Percentiles rank a stretch among this genome's conserved stretches.
phyloP scores from a whole-genome alignment of 1,140 invertebrate genomes.

The Wiebesia pumilae region DNA sequence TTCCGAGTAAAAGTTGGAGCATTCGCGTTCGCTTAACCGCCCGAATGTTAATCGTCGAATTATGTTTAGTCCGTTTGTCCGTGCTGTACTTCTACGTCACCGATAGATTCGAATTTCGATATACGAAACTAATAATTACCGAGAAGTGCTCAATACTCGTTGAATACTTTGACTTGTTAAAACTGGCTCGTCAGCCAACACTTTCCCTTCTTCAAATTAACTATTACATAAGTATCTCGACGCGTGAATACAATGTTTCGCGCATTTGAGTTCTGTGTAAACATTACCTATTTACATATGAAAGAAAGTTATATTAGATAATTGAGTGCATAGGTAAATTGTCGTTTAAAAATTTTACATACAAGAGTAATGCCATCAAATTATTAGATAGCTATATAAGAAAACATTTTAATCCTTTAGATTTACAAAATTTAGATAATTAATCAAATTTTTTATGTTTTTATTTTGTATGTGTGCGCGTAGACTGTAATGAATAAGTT shows the following conservation, averaged over 20 bases:
- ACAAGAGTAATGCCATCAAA: no score
- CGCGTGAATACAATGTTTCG: not conserved
- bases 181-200: not conserved
- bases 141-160: not conserved
- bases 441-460: no score
- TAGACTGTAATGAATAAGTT: no score
- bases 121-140: not conserved
- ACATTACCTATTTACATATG: not conserved
- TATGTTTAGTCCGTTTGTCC: not conserved
- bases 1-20: not conserved
- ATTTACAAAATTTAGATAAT: no score
- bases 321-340: not conserved
- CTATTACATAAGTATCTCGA: not conserved
- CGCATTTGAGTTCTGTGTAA: not conserved
- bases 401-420: no score
- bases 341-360: no score
- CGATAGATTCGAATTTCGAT: not conserved
- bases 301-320: not conserved
- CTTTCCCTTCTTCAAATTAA: not conserved
- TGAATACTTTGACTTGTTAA: not conserved
- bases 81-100: not conserved
- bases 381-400: no score
- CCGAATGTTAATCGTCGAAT: slow-evolving; percentile 6
- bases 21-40: not conserved
- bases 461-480: no score